Percentiles rank a stretch among this genome's conserved stretches.
phyloP scores from a whole-genome alignment of 64 coral and sea anemone species.

The Stylophora pistillata region DNA sequence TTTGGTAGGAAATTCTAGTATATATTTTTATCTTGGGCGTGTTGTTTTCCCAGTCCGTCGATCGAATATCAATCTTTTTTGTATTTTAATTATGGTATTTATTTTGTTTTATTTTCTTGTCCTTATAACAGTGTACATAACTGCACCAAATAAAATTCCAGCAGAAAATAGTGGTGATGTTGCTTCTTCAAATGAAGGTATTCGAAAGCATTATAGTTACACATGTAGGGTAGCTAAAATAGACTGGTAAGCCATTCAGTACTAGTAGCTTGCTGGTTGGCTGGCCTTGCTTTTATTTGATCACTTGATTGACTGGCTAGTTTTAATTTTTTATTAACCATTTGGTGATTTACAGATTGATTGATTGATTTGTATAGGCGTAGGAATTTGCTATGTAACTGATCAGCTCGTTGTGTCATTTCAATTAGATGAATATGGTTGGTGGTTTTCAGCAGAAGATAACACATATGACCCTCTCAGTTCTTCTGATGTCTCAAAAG shows the following conservation, averaged over 20 bases:
- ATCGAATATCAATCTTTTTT: not conserved
- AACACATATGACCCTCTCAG: conserved; percentile 86
- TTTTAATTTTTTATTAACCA: not conserved
- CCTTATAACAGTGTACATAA: conserved; percentile 74
- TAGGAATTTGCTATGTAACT: no score
- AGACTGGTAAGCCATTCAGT: no score
- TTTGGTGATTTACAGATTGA: no score
- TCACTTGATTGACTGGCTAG: not conserved
- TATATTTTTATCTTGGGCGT: no score
- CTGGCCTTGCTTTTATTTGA: no score
- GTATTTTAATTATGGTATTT: not conserved
- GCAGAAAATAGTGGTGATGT: not conserved
- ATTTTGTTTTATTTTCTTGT: not conserved
- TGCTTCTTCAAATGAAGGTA: not conserved
- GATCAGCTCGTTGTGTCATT: not conserved
- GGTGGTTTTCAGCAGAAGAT: conserved; percentile 96
- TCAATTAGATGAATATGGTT: conserved; percentile 85
- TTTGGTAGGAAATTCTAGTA: conserved; percentile 75
- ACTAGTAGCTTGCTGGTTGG: no score
- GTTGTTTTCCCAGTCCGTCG: no score
- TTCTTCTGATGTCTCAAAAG: conserved; percentile 74
- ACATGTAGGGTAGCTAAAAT: no score
- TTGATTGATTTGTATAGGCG: no score
- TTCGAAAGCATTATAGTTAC: not conserved
- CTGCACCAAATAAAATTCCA: conserved; percentile 96